Evolutionary conservation across 2,888 invertebrate species (phyloP).

Genomic region (Therioaphis trifolii): DNA sequence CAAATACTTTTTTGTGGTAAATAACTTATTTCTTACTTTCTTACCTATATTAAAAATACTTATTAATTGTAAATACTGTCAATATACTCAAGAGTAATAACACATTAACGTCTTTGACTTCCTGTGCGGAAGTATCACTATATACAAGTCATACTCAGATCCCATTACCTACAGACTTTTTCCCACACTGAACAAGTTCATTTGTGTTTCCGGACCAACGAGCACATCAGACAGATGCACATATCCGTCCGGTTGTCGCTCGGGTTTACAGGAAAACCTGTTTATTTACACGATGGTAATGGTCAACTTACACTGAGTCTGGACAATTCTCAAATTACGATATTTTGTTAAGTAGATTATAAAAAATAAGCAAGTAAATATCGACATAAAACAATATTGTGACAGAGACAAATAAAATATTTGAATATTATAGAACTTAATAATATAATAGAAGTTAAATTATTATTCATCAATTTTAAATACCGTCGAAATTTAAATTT

Average conservation of each 20-base stretch:
- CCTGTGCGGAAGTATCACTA: conserved; percentile 53
- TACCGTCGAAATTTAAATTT: too few species aligned
- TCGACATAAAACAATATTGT: neutral
- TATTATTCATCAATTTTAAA: too few species aligned
- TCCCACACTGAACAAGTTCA: conserved; percentile 59
- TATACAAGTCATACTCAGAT: conserved; percentile 34
- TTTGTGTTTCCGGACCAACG: conserved; percentile 59
- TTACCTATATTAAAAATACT: neutral
- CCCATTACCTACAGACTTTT: conserved; percentile 42
- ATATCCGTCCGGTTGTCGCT: conserved; percentile 40
- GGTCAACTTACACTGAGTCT: neutral
- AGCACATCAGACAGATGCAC: conserved; percentile 43
- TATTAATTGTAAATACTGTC: neutral
- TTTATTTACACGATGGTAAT: conserved; percentile 33
- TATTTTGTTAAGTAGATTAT: conserved; percentile 17
- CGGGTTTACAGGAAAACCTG: conserved; percentile 41
- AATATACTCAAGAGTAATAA: neutral
- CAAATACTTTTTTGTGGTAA: too few species aligned
- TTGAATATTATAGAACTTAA: too few species aligned
- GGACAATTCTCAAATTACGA: conserved; percentile 41
- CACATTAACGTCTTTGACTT: conserved; percentile 1
- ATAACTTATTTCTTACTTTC: too few species aligned
- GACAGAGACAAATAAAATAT: too few species aligned
- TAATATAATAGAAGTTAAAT: too few species aligned
- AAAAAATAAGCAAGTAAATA: neutral